Percentiles rank a stretch among this genome's conserved stretches.
Conservation (phyloP, 1,140 invertebrate species). For the Oreohelix idahoensis region DNA sequence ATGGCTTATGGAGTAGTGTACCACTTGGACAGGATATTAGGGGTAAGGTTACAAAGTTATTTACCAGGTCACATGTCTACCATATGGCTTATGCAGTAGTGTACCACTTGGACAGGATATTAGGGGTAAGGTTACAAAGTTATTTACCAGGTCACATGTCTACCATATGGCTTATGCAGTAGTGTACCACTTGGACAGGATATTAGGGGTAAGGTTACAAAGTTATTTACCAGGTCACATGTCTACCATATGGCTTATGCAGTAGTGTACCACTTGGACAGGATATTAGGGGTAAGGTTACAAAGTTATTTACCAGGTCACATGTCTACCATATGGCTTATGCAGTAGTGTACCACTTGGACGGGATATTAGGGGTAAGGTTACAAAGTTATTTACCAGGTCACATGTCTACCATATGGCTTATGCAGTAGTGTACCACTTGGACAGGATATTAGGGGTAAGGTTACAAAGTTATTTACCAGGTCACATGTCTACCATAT, state of each 20-base stretch:
- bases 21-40: slow-evolving; percentile 62
- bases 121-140: slow-evolving; percentile 67
- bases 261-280: slow-evolving; percentile 59
- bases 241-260: slow-evolving; percentile 56
- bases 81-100: slow-evolving; percentile 55
- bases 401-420: slow-evolving; percentile 54
- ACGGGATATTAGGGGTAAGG: slow-evolving; percentile 66
- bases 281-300: slow-evolving; percentile 66
- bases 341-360: slow-evolving; percentile 57
- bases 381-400: no score
- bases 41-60: no score
- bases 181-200: slow-evolving; percentile 59
- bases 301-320: no score
- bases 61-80: slow-evolving; percentile 50
- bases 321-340: slow-evolving; percentile 55
- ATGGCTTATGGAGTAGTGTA: slow-evolving; percentile 54
- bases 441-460: slow-evolving; percentile 67
- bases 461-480: no score
- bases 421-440: slow-evolving; percentile 53
- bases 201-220: slow-evolving; percentile 66
- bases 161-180: slow-evolving; percentile 57
- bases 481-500: slow-evolving; percentile 54
- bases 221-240: no score
- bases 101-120: slow-evolving; percentile 61
- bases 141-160: slow-evolving; percentile 48